phyloP scores from a whole-genome alignment of 2,113 vertebrate genomes.

The Zosterops lateralis region DNA sequence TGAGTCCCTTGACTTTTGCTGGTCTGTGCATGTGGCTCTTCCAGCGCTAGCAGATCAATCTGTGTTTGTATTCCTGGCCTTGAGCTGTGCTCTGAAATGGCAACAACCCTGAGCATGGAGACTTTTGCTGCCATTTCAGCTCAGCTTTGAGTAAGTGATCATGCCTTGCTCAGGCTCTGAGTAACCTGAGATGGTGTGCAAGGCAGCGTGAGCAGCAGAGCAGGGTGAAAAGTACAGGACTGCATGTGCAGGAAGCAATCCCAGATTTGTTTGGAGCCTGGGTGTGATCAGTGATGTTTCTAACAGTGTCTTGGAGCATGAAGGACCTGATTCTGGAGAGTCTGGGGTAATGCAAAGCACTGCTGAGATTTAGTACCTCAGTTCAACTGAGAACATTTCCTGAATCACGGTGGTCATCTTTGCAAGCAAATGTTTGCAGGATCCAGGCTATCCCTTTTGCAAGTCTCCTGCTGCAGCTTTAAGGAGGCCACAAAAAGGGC shows the following conservation, averaged over 20 bases:
- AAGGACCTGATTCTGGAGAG: neutral
- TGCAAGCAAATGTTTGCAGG: neutral
- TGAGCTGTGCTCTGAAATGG: neutral
- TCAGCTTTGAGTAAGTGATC: neutral
- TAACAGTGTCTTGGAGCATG: neutral
- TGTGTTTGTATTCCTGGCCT: accelerated
- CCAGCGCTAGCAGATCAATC: neutral
- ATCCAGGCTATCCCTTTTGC: neutral
- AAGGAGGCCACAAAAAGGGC: neutral
- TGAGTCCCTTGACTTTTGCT: neutral
- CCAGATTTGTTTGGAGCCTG: neutral
- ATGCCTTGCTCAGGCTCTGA: neutral
- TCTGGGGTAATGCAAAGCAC: neutral
- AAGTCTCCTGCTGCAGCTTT: neutral
- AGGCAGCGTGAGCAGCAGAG: neutral
- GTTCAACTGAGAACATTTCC: neutral
- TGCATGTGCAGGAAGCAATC: neutral
- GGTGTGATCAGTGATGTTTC: neutral
- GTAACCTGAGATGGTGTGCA: neutral
- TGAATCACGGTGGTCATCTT: neutral
- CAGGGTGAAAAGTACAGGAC: neutral
- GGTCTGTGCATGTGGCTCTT: neutral
- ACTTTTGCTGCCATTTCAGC: neutral
- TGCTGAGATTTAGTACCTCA: neutral
- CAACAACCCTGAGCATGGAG: neutral